phyloP scores from a whole-genome alignment of 2,888 invertebrate genomes.

The Sesamia inferens region DNA sequence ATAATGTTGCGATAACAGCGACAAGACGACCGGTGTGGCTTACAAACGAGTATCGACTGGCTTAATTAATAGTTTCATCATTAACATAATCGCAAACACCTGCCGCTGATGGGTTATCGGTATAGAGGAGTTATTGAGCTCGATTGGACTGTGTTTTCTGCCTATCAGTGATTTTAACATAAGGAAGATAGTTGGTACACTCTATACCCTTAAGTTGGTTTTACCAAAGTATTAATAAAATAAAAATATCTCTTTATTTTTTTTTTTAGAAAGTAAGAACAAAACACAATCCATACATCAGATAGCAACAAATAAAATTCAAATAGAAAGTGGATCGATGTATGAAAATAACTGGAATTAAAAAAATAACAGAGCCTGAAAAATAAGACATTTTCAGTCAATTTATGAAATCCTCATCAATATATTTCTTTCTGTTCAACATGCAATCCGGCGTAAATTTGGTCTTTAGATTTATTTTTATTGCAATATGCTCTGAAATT shows the following conservation, averaged over 20 bases:
- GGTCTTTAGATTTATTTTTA: background rate
- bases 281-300: too few species aligned
- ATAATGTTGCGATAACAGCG: constrained; percentile 48
- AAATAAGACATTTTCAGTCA: background rate
- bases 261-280: too few species aligned
- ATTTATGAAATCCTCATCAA: too few species aligned
- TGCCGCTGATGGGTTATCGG: constrained; percentile 54
- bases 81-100: constrained; percentile 74
- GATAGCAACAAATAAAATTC: too few species aligned
- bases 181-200: background rate
- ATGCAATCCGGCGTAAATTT: too few species aligned
- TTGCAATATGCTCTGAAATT: background rate
- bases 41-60: constrained; percentile 70
- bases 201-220: background rate
- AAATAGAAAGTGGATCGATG: too few species aligned
- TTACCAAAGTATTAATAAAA: background rate
- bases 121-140: constrained; percentile 22
- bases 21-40: constrained; percentile 56
- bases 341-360: too few species aligned
- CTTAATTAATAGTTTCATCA: constrained; percentile 68
- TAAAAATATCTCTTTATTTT: background rate
- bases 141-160: constrained; percentile 34
- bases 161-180: background rate
- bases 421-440: too few species aligned
- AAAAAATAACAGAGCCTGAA: too few species aligned